These are phyloP conservation scores for Phortica magna DNA, from an alignment of 2,888 invertebrate species.

Conservation along the genomic window DNA sequence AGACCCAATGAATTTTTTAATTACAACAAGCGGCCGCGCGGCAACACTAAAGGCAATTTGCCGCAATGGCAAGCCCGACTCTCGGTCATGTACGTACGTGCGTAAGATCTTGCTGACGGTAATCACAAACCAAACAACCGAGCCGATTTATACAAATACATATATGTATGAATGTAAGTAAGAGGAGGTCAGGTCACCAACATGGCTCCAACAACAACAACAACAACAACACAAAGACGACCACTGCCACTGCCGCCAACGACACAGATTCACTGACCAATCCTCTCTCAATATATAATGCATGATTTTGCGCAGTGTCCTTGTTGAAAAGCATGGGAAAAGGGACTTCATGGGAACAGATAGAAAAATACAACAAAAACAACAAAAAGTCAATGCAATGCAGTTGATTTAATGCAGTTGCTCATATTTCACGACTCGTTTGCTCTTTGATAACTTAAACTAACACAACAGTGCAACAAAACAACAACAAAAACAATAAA, in stretches of 20 bases:
- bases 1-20: too few relatives aligned
- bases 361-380: not conserved
- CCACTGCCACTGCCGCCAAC: too few relatives aligned
- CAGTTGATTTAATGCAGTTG: not conserved
- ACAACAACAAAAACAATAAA: not conserved
- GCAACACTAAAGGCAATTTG: too few relatives aligned
- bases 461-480: not conserved
- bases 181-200: too few relatives aligned
- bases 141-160: too few relatives aligned
- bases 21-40: too few relatives aligned
- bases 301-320: slow-evolving; percentile 28
- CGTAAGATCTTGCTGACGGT: too few relatives aligned
- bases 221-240: too few relatives aligned
- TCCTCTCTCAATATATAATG: not conserved
- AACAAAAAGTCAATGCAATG: not conserved
- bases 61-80: too few relatives aligned
- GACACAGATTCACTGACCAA: not conserved
- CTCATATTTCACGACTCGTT: slow-evolving; percentile 10
- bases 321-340: not conserved
- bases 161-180: too few relatives aligned
- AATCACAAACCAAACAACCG: too few relatives aligned
- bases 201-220: not conserved
- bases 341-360: not conserved
- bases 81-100: too few relatives aligned
- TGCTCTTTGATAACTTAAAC: slow-evolving; percentile 9